Base-by-base conservation (phyloP, 30 jellyfish, hydroid and myxozoan species). In the Chironex yamaguchii region DNA sequence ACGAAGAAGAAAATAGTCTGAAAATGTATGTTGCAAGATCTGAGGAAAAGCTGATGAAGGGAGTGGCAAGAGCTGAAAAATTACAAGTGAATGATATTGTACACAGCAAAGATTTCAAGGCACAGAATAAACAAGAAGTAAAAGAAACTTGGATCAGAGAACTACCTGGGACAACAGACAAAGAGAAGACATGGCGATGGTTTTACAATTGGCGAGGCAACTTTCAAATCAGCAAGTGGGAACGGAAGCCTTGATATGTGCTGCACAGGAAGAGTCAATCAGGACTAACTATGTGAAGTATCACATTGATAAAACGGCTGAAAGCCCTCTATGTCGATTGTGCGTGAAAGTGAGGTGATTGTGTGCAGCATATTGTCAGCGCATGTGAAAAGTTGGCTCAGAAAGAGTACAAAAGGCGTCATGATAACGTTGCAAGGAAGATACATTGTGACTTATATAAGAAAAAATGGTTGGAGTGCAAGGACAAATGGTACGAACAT, bases 71-170 rank as follows among this genome's bases (percentile, higher is more conserved):
- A 17, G 52, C 42, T 36, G 20, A 28, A 74, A 52, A 74, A 49
- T 48, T 48, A 73, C 42, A 36, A 36, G 80, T 36, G 42, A 74
- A 72, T 34, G 80, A 36, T 72, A 32, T 73, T 42, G 87, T 36
- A 74, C 75, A 73, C 75, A 73, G 49, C 75, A 73, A 73, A 0
- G 53, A 73, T 36, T 3, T 36, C 79, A 73, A 48, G 49, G 20
- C 23, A 36, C 0, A 50, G 49, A 49, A 28, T 73, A 51, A 73
- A 27, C n/a, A 74, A 36, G 80, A 73, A 49, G 49, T 48, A 73
- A 73, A 36, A 74, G 87, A 73, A 36, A 35, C 80, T 73, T 49
- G 87, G 49, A 73, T 73, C 80, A 73, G 27, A 0, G 87, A 73
- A 49, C 49, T 73, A 36, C 1, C 87, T 6, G 14, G 74, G 87